These are phyloP conservation scores for Sorex fumeus DNA, from an alignment of 2,113 vertebrate genomes.

Conservation along the genomic window DNA sequence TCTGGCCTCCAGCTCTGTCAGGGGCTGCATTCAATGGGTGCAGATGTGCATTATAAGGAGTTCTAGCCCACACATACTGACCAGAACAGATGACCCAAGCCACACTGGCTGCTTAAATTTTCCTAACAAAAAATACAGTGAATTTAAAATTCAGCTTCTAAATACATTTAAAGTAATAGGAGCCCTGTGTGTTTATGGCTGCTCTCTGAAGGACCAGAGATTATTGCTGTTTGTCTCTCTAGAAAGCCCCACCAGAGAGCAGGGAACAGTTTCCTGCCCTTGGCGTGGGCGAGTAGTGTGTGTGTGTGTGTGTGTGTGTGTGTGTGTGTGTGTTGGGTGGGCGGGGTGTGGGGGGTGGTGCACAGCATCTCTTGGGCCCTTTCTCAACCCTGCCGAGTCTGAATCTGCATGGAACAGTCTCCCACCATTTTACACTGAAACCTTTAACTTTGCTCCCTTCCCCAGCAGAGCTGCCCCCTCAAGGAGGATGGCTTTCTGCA, in stretches of 20 bases:
- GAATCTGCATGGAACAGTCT: not conserved
- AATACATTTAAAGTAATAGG: not conserved
- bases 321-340: too few relatives aligned
- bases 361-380: not conserved
- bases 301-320: too few relatives aligned
- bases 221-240: fast-evolving
- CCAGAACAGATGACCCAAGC: fast-evolving
- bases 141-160: not conserved
- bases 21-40: fast-evolving
- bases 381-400: fast-evolving
- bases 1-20: not conserved
- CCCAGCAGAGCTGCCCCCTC: constrained; percentile 88
- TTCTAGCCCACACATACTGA: not conserved
- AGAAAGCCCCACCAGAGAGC: fast-evolving
- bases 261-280: not conserved
- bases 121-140: not conserved
- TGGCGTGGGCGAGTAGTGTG: not conserved
- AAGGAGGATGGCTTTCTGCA: constrained; percentile 92
- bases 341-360: not conserved
- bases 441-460: constrained; percentile 14
- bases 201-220: fast-evolving
- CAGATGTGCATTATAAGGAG: fast-evolving
- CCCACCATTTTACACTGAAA: not conserved
- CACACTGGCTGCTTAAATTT: not conserved
- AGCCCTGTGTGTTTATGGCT: not conserved